These are phyloP conservation scores for Otocyon megalotis DNA, from an alignment of 2,113 vertebrate genomes.

Conservation along the genomic window DNA sequence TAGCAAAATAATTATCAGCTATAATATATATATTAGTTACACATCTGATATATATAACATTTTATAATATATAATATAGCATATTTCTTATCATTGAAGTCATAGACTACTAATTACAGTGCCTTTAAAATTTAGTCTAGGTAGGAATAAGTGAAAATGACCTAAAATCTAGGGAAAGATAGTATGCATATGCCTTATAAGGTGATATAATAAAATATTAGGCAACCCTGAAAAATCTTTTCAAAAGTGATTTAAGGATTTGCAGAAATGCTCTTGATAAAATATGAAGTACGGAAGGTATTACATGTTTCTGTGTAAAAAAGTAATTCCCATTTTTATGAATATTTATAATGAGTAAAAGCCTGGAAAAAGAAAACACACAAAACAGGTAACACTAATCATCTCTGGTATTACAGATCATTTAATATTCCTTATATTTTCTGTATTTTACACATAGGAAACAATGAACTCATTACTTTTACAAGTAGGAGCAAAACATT, in stretches of 20 bases:
- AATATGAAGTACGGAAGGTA: background rate
- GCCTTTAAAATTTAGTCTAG: slow-evolving; percentile 22
- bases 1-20: background rate
- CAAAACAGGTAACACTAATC: background rate
- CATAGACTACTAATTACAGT: background rate
- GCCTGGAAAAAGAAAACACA: background rate
- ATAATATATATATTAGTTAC: background rate
- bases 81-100: slow-evolving; percentile 6
- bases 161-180: background rate
- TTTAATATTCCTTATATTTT: slow-evolving; percentile 18
- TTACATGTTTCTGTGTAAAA: background rate
- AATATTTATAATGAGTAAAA: slow-evolving; percentile 1
- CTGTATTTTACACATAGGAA: background rate
- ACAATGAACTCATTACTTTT: background rate
- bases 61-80: background rate
- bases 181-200: background rate
- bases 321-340: background rate
- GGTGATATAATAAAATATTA: background rate
- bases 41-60: background rate
- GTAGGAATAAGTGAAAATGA: slow-evolving; percentile 42
- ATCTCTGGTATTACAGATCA: slow-evolving; percentile 9
- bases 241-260: background rate
- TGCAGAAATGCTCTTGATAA: background rate
- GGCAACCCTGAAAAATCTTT: background rate
- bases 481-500: background rate